These are phyloP conservation scores for Vanacampus margaritifer DNA, from an alignment of 2,113 vertebrate species.

Conservation along the genomic window DNA sequence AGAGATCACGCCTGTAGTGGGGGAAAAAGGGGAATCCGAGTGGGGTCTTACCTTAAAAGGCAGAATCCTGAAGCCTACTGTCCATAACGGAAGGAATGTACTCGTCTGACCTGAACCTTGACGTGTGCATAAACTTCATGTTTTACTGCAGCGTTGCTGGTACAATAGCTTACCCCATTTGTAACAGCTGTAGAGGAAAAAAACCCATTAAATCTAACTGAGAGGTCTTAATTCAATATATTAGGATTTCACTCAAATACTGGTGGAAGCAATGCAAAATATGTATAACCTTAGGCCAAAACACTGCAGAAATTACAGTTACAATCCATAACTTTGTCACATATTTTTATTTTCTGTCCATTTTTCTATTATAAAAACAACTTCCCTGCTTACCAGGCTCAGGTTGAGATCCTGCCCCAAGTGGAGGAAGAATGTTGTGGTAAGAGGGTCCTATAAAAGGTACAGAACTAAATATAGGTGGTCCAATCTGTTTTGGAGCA, in stretches of 20 bases:
- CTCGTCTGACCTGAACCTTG: constrained; percentile 37
- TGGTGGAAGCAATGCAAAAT: not conserved
- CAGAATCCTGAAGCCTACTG: constrained; percentile 49
- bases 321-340: not conserved
- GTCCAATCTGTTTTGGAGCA: not conserved
- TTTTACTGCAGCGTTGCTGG: constrained; percentile 15
- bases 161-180: constrained; percentile 3
- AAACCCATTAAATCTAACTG: no score
- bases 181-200: constrained; percentile 1
- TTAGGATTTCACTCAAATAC: not conserved
- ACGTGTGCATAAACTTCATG: constrained; percentile 11
- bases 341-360: no score
- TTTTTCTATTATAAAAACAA: no score
- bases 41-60: constrained; percentile 74
- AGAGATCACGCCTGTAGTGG: constrained; percentile 29
- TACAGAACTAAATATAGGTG: not conserved
- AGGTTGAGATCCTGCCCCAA: no score
- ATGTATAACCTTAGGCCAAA: no score
- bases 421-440: not conserved
- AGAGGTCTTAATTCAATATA: not conserved
- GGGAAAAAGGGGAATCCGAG: constrained; percentile 43
- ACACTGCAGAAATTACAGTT: not conserved
- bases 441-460: not conserved
- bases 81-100: constrained; percentile 45
- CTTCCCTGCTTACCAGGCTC: no score